Conservation (phyloP, 2,797 vertebrate genomes). For the Hippocampus kuda region DNA sequence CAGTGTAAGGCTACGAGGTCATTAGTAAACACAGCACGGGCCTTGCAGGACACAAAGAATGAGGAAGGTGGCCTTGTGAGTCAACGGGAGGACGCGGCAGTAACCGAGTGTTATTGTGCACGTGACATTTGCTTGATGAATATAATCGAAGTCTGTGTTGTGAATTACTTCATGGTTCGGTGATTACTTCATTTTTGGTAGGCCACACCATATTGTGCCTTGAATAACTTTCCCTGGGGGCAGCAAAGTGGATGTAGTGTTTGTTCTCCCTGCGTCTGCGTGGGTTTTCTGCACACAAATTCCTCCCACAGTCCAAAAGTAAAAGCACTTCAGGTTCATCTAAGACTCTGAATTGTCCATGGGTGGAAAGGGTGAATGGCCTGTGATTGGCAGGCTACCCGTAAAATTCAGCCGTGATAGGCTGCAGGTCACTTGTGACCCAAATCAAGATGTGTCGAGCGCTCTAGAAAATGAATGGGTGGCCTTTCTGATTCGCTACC, state of each 20-base stretch:
- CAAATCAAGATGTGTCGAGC: no score
- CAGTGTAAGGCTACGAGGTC: slow-evolving; percentile 36
- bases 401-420: not conserved
- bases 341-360: not conserved
- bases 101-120: slow-evolving; percentile 4
- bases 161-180: not conserved
- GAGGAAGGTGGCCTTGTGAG: slow-evolving; percentile 18
- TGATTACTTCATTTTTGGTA: not conserved
- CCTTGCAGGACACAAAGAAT: slow-evolving; percentile 29
- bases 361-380: not conserved
- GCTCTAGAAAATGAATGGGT: no score
- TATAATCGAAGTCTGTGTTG: not conserved
- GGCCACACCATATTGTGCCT: no score
- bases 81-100: slow-evolving; percentile 26
- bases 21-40: slow-evolving; percentile 50
- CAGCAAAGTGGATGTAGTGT: no score
- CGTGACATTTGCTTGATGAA: not conserved
- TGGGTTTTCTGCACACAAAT: no score
- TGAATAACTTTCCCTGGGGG: no score
- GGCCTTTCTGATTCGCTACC: no score
- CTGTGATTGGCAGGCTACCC: not conserved
- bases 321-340: no score
- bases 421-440: no score
- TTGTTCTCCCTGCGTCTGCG: no score
- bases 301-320: no score